Evolutionary conservation across 2,113 vertebrate genomes (phyloP), one percentile per base, ranked within the genome.

Genomic region (Gambusia holbrooki): DNA sequence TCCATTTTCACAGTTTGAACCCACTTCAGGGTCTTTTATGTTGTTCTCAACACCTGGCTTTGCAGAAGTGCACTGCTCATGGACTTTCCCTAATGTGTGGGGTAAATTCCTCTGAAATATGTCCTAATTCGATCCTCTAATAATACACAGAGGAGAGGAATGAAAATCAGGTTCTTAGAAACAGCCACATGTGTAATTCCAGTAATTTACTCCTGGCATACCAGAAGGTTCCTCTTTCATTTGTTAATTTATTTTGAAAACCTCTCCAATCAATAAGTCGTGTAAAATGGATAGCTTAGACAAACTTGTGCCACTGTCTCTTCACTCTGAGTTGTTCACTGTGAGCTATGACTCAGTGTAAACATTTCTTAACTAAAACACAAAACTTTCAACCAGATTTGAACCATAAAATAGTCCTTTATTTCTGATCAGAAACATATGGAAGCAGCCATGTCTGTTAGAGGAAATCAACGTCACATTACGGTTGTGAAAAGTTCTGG

Each of bases 31-130:
- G 65, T 60, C 62, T 92, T 69, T 60, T 79, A 87, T 74, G 71
- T 73, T 27, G 17, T 48, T 28, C 70, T 73, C 10, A 89, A 90
- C 89, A 93, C 87, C 91, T 93, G 89, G 91, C 27, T 84, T 79
- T 87, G 66, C 86, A 87, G 73, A 70, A 32, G 79, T 73, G 74
- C 79, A 73, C 28, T 13, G 68, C 81, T 86, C 76, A 88, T 74
- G 84, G 89, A 86, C 76, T 86, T 83, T 84, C 74, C 83, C 72
- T n/a, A 6, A 37, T 28, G 19, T 45, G 6, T 22, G 51, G 62
- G 64, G 77, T 48, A 79, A 84, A 89, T 91, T 92, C 89, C 76
- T 83, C 66, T 0, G 29, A 65, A 40, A 33, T 22, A 68, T 32
- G 71, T 74, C 69, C 17, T 37, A 33, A 48, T 66, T 60, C 22